Evolutionary conservation across 2,113 vertebrate genomes (phyloP).

Genomic region (Ceratotherium simum): DNA sequence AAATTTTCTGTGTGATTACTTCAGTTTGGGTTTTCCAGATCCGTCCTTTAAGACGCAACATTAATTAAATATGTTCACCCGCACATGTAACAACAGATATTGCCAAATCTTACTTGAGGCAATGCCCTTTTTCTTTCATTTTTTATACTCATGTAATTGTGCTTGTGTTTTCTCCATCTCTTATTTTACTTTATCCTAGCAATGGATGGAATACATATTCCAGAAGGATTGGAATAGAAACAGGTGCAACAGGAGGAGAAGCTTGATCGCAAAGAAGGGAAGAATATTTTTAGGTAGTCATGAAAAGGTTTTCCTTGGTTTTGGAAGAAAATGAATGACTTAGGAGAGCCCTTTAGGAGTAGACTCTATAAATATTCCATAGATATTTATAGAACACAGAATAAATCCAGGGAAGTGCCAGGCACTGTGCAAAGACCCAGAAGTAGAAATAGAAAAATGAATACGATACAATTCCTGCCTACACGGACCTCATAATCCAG

Average conservation of each 20-base stretch:
- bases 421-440: neutral
- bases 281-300: conserved; percentile 13
- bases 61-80: conserved; percentile 16
- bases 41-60: neutral
- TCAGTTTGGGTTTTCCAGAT: neutral
- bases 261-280: neutral
- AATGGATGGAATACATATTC: neutral
- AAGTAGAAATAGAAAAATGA: neutral
- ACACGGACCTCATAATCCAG: neutral
- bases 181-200: conserved; percentile 40
- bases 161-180: conserved; percentile 2
- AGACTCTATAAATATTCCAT: neutral
- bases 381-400: neutral
- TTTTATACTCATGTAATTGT: neutral
- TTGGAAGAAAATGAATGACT: conserved; percentile 39
- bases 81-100: neutral
- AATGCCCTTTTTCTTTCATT: neutral
- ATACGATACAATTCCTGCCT: neutral
- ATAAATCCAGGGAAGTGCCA: neutral
- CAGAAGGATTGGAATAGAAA: neutral
- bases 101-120: neutral
- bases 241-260: neutral
- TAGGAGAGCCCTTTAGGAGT: neutral
- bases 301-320: neutral
- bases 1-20: conserved; percentile 8